Base-by-base conservation (phyloP, 1,140 invertebrate species). In the Heliothis virescens region DNA sequence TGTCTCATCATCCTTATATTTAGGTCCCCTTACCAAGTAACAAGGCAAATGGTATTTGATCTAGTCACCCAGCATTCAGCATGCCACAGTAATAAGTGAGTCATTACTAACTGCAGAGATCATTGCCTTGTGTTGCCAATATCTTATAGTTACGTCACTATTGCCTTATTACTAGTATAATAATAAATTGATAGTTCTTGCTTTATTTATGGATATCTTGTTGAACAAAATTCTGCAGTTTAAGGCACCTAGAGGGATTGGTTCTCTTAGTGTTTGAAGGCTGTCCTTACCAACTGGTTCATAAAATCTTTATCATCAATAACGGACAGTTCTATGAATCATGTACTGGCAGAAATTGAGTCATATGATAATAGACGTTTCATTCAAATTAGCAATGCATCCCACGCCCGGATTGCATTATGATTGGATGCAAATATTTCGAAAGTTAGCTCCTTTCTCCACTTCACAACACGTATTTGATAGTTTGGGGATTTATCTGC, bases 31-130 rank as follows among this genome's bases (percentile, higher is more conserved):
- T 59, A 59, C 57, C 57, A 26, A 13, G 9, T 16, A 2, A 11
- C 21, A 50, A 34, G 55, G 55, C n/a, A 74, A 60, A 11, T 7
- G 29, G 2, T 34, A 47, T 21, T 3, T 12, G 52, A 74, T 21
- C 55, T 74, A 55, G 72, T 57, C 59, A 74, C 67, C 50, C 67
- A 53, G 52, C 41, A 60, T 18, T 74, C 50, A 60, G 55, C 72
- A 60, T 60, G 26, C 72, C 72, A 26, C 41, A 47, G 53, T 26
- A 48, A 74, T 74, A 29, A 74, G 57, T 74, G 72, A 74, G 72
- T 74, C 72, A 74, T 60, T 60, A 60, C 67, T 29, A 12, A 41
- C 34, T 21, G 18, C 16, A 60, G 10, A 15, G 48, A 29, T 26
- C 50, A 48, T 34, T 34, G 67, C 72, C 34, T 60, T 65, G 16